phyloP scores from a whole-genome alignment of 2,888 invertebrate species.

The Cabera pusaria region DNA sequence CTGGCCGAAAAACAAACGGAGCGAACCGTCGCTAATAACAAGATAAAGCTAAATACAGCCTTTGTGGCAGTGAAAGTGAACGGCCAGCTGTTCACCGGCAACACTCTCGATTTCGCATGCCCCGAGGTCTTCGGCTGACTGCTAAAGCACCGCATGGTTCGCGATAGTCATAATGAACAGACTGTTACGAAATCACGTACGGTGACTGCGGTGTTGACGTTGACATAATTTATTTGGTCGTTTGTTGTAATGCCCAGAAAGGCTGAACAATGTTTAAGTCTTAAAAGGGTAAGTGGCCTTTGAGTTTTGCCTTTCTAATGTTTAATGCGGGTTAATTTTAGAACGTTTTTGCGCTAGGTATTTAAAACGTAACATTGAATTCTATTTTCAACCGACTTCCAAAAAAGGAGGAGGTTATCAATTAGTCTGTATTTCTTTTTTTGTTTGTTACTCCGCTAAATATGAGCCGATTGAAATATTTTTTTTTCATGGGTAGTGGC shows the following conservation, averaged over 20 bases:
- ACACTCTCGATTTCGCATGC: constrained; percentile 64
- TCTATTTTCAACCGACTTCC: too few relatives aligned
- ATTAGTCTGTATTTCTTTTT: too few relatives aligned
- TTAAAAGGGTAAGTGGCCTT: constrained; percentile 6
- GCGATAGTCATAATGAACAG: constrained; percentile 35
- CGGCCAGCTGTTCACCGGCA: constrained; percentile 37
- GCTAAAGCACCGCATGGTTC: constrained; percentile 27
- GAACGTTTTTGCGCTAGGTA: neutral
- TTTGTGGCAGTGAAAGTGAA: constrained; percentile 64
- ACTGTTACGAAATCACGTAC: constrained; percentile 39
- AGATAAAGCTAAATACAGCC: constrained; percentile 50
- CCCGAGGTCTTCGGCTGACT: constrained; percentile 44
- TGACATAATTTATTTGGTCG: constrained; percentile 20
- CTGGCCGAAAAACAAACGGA: constrained; percentile 39
- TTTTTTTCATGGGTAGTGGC: too few relatives aligned
- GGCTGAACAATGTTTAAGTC: constrained; percentile 9
- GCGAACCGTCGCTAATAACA: constrained; percentile 46
- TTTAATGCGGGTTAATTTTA: neutral
- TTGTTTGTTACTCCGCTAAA: too few relatives aligned
- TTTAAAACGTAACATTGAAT: neutral
- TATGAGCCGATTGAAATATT: too few relatives aligned
- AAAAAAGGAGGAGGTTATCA: too few relatives aligned
- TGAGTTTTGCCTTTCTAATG: constrained; percentile 19
- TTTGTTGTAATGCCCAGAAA: constrained; percentile 8
- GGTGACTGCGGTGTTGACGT: constrained; percentile 13